These are phyloP conservation scores for Kudoa iwatai DNA, from an alignment of 30 jellyfish, hydroid and myxozoan species.

Conservation along the genomic window DNA sequence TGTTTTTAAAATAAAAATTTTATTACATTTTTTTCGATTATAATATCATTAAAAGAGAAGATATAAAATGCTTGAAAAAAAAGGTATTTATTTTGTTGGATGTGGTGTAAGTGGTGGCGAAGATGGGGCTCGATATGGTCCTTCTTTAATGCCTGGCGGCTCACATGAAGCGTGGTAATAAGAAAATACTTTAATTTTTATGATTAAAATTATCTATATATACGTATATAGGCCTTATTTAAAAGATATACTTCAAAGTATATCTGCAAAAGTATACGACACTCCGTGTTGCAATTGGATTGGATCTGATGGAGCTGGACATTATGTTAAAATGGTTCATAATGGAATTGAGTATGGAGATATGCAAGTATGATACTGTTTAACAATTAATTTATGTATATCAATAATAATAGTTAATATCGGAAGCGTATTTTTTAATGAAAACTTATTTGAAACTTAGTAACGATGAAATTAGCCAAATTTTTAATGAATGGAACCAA, in stretches of 20 bases:
- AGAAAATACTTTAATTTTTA: no score
- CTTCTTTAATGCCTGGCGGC: conserved; percentile 97
- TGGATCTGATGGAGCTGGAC: conserved; percentile 65
- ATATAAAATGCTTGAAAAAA: conserved; percentile 13
- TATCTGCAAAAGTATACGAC: conserved; percentile 32
- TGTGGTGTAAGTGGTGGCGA: conserved; percentile 98
- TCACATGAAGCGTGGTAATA: conserved; percentile 76
- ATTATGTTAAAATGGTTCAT: conserved; percentile 89
- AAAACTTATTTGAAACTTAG: conserved; percentile 32
- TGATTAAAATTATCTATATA: no score
- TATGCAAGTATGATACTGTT: conserved; percentile 42
- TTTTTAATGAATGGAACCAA: conserved; percentile 45
- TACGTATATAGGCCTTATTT: conserved; percentile 26
- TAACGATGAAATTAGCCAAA: conserved; percentile 46
- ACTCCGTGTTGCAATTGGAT: conserved; percentile 93
- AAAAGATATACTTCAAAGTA: conserved; percentile 31
- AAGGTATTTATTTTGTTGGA: conserved; percentile 36
- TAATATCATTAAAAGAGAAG: conserved; percentile 15
- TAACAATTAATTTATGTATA: background rate
- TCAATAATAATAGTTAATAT: conserved; percentile 13
- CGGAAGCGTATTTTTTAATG: conserved; percentile 84
- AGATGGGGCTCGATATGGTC: conserved; percentile 93
- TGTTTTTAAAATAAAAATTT: conserved; percentile 2
- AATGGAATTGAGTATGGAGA: conserved; percentile 97
- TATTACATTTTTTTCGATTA: background rate